These are phyloP conservation scores for Hirundichthys speculiger DNA, from an alignment of 2,113 vertebrate genomes.

Conservation along the genomic window DNA sequence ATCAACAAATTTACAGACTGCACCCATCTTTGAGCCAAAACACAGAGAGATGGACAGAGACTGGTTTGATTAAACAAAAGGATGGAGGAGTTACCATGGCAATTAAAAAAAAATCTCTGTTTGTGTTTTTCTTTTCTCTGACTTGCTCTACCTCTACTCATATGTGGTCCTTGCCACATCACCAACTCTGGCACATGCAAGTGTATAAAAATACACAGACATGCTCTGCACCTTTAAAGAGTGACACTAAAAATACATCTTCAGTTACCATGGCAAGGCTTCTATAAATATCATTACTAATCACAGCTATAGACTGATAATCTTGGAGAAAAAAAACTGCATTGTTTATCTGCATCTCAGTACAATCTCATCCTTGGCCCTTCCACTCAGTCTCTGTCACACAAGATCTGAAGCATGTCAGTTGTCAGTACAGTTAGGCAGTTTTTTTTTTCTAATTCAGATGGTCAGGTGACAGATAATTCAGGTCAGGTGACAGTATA, in stretches of 20 bases:
- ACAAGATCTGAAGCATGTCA: background rate
- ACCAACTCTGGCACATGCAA: conserved; percentile 20
- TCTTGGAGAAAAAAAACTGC: conserved; percentile 15
- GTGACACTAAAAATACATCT: conserved; percentile 72
- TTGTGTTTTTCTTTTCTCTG: conserved; percentile 11
- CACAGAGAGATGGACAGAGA: background rate
- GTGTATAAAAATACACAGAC: conserved; percentile 24
- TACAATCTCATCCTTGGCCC: background rate
- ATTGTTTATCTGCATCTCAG: conserved; percentile 11
- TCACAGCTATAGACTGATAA: conserved; percentile 62
- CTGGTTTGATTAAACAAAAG: conserved; percentile 30
- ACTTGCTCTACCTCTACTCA: conserved; percentile 10
- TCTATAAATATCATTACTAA: conserved; percentile 74
- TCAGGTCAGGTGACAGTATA: too few relatives aligned
- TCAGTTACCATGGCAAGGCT: conserved; percentile 71
- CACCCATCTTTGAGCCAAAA: conserved; percentile 13
- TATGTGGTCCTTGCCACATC: background rate
- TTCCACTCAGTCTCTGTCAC: background rate
- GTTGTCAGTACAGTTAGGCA: too few relatives aligned
- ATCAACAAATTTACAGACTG: conserved; percentile 22
- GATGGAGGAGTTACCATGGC: conserved; percentile 50
- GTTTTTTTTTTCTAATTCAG: too few relatives aligned
- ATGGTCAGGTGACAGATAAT: too few relatives aligned
- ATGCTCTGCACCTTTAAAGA: conserved; percentile 51
- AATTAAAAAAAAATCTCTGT: conserved; percentile 42